These are phyloP conservation scores for Bucco capensis DNA, from an alignment of 2,113 vertebrate species.

Conservation along the genomic window DNA sequence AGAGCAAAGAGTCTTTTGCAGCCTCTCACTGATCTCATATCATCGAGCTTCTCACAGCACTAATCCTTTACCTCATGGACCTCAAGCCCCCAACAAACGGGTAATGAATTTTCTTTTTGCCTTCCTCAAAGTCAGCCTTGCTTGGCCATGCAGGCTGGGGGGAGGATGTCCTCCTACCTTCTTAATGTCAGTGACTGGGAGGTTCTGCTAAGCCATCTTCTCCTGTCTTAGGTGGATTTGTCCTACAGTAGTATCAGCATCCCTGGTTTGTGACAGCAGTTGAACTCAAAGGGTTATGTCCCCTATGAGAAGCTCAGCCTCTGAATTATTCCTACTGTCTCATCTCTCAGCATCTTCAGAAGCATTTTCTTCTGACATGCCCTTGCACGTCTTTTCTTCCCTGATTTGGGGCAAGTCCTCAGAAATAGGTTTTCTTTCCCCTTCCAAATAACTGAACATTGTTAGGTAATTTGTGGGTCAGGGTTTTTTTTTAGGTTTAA, in stretches of 20 bases:
- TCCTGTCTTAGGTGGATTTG: background rate
- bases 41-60: background rate
- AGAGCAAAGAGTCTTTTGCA: background rate
- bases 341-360: background rate
- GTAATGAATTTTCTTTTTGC: background rate
- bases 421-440: background rate
- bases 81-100: background rate
- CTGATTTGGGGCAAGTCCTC: background rate
- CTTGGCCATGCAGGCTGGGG: background rate
- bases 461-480: background rate
- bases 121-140: background rate
- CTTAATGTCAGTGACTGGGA: background rate
- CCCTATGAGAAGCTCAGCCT: background rate
- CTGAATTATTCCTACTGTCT: background rate
- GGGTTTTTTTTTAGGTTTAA: background rate
- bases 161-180: background rate
- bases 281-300: background rate
- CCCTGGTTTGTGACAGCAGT: too few relatives aligned
- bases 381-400: background rate
- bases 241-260: background rate
- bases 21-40: background rate
- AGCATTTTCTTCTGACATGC: background rate
- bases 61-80: background rate
- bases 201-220: background rate
- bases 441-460: background rate